These are phyloP conservation scores for Ectropis grisescens DNA, from an alignment of 1,140 invertebrate species.

Conservation along the genomic window DNA sequence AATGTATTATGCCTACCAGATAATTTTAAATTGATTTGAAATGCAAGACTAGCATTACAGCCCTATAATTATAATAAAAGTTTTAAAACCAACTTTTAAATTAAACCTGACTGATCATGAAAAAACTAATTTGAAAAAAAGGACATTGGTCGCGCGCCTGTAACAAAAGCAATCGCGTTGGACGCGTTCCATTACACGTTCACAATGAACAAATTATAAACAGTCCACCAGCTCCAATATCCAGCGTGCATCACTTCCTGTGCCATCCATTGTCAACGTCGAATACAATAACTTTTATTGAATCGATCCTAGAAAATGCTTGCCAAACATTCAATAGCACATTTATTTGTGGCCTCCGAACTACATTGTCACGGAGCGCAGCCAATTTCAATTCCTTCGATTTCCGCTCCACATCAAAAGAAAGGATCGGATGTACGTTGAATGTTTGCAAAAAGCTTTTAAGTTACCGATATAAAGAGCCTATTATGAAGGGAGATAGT, in stretches of 20 bases:
- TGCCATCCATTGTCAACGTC: constrained; percentile 53
- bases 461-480: constrained; percentile 17
- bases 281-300: constrained; percentile 67
- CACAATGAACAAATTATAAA: constrained; percentile 67
- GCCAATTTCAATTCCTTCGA: constrained; percentile 52
- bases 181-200: constrained; percentile 35
- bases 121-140: constrained; percentile 53
- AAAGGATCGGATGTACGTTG: constrained; percentile 26
- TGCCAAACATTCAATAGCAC: constrained; percentile 21
- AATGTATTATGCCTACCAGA: too few species aligned
- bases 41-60: too few species aligned
- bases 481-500: constrained; percentile 24
- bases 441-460: constrained; percentile 35
- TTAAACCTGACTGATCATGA: too few species aligned
- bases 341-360: constrained; percentile 54
- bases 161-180: constrained; percentile 14
- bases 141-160: constrained; percentile 21
- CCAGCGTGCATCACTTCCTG: constrained; percentile 58
- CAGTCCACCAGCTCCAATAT: constrained; percentile 63
- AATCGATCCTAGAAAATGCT: constrained; percentile 55
- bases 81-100: too few species aligned
- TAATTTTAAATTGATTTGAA: too few species aligned
- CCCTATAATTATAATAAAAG: too few species aligned
- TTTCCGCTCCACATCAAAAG: constrained; percentile 54
- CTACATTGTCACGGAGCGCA: constrained; percentile 37